Evolutionary conservation across 2,888 invertebrate genomes (phyloP).

Genomic region (Psylliodes chrysocephalus): DNA sequence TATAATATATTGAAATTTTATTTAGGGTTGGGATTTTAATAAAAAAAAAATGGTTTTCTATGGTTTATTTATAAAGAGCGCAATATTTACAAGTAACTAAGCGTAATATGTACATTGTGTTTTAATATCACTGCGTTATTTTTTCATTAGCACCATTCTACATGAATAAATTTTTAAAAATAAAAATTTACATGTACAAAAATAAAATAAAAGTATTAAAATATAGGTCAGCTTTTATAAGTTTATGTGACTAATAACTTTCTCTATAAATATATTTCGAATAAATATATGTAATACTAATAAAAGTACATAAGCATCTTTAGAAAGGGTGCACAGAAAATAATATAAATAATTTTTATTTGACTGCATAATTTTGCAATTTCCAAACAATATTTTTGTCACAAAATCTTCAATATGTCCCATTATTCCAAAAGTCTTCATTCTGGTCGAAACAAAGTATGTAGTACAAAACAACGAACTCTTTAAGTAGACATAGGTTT

Average conservation of each 20-base stretch:
- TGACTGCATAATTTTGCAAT: too few species aligned
- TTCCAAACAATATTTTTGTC: too few species aligned
- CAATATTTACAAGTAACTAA: slow-evolving; percentile 27
- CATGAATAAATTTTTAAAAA: slow-evolving; percentile 25
- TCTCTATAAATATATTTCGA: slow-evolving; percentile 26
- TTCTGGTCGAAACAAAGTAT: too few species aligned
- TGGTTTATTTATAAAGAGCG: slow-evolving; percentile 28
- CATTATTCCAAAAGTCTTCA: too few species aligned
- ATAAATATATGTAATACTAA: slow-evolving; percentile 21
- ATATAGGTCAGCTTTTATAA: slow-evolving; percentile 25
- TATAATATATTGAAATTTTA: too few species aligned
- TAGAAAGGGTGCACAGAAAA: background rate
- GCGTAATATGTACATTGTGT: slow-evolving; percentile 32
- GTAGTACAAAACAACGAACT: too few species aligned
- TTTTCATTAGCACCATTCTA: slow-evolving; percentile 31
- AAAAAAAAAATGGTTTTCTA: slow-evolving; percentile 16
- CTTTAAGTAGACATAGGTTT: too few species aligned
- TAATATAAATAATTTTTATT: too few species aligned
- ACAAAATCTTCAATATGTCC: too few species aligned
- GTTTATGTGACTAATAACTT: slow-evolving; percentile 20
- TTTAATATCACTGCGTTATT: slow-evolving; percentile 32
- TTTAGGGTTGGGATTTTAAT: background rate
- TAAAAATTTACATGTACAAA: slow-evolving; percentile 28
- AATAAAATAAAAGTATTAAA: slow-evolving; percentile 30
- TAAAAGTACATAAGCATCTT: slow-evolving; percentile 10